Conservation (phyloP, 2,113 vertebrate genomes). For the Cettia cetti region DNA sequence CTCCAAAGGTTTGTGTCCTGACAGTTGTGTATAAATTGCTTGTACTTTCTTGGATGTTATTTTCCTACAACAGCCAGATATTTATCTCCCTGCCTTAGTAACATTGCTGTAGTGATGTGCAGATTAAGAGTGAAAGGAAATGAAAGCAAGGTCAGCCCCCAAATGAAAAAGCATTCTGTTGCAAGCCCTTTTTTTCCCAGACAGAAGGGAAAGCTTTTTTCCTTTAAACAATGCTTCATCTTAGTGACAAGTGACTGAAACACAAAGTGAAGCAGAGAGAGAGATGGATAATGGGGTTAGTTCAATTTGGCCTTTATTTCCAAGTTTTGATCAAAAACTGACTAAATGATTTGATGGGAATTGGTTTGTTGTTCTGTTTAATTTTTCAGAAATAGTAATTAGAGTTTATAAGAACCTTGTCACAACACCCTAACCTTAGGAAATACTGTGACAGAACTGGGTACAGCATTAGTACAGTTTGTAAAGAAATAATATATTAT, state of each 20-base stretch:
- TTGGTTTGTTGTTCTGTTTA: not conserved
- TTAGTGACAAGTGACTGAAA: not conserved
- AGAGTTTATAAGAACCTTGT: not conserved
- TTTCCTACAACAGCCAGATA: not conserved
- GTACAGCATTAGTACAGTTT: not conserved
- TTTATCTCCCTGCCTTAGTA: not conserved
- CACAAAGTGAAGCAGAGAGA: not conserved
- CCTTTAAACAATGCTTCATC: not conserved
- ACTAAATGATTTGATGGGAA: not conserved
- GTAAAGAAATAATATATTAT: not conserved
- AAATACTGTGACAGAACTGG: not conserved
- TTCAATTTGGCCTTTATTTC: not conserved
- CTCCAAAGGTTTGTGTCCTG: not conserved
- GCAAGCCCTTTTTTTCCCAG: not conserved
- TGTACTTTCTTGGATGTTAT: not conserved
- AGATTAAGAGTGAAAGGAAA: not conserved
- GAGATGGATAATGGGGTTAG: not conserved
- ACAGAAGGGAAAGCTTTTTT: not conserved
- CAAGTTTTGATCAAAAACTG: not conserved
- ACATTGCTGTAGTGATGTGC: not conserved
- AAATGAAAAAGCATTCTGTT: slow-evolving; percentile 15
- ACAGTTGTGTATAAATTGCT: not conserved
- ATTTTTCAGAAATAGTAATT: not conserved
- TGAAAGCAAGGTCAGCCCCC: not conserved
- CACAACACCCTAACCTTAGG: not conserved